Base-by-base conservation (phyloP, 2,113 vertebrate species). In the Bubo scandiacus region DNA sequence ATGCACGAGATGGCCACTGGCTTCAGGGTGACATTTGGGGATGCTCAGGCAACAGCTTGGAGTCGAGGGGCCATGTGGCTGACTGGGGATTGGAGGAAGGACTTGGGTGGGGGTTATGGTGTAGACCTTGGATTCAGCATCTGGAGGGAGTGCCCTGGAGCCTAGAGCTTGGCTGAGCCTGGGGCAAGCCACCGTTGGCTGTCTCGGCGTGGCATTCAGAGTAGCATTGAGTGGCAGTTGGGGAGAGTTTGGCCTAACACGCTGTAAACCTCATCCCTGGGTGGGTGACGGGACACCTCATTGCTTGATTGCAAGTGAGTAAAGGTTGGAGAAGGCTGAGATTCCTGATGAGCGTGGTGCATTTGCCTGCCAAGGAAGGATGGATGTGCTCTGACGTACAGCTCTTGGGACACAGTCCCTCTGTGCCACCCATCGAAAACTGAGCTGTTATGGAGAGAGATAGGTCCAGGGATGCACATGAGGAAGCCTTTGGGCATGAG, bases 371-470 rank as follows among this genome's bases (percentile, higher is more conserved):
- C 42, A 25, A 75, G 91, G 71, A 91, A 16, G n/a, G 30, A 21
- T 34, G 36, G 51, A 17, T 71, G 34, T 67, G 47, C 90, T 75
- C 54, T 0, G 0, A 3, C 0, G 1, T 18, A 6, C 3, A 18
- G 70, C 73, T 90, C 27, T 36, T 29, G 47, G 87, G 45, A 54
- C 49, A 13, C 58, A n/a, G 30, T 42, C 32, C 25, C 72, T 49
- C 43, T 15, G 61, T 58, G 45, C 18, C 57, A 19, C 65, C 61
- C 12, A 14, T 75, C 40, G 30, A 43, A 79, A 88, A 61, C 36
- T 36, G 15, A 45, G 75, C 67, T 73, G 34, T 52, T 68, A 9
- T n/a, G 75, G 43, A 79, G 59, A 36, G 32, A 30, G 30, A 29
- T 36, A 25, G 16, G 38, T 77, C 42, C 36, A 78, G 71, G 55